A percentile compares a stretch with the other conserved stretches of the same genome.
phyloP scores from a whole-genome alignment of 2,797 vertebrate species.

The Avahi laniger region DNA sequence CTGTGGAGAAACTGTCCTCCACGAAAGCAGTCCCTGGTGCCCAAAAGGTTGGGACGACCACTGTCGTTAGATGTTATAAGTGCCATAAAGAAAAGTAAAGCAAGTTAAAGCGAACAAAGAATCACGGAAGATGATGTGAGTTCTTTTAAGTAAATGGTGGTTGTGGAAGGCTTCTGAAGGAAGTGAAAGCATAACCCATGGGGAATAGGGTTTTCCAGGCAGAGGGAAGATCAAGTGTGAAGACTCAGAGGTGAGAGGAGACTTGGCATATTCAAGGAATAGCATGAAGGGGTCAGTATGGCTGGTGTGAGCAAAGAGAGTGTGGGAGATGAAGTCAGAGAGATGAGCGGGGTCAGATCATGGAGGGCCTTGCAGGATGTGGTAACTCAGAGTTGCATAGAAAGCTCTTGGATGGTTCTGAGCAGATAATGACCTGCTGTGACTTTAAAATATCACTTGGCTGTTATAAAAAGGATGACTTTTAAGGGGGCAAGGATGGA shows the following conservation, averaged over 20 bases:
- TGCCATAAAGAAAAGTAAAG: slow-evolving; percentile 13
- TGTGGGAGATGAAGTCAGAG: neutral
- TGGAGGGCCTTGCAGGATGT: neutral
- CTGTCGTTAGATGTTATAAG: neutral
- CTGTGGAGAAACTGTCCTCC: no score
- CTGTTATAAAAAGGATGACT: neutral
- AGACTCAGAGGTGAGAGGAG: neutral
- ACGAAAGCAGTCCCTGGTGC: no score
- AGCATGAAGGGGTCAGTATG: neutral
- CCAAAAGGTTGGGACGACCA: no score
- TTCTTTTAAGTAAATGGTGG: neutral
- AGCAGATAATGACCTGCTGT: neutral
- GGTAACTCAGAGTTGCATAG: neutral
- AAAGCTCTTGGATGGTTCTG: slow-evolving; percentile 4
- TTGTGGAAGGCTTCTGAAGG: neutral
- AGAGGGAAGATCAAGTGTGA: neutral
- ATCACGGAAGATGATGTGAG: neutral
- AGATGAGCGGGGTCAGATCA: neutral
- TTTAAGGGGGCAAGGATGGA: neutral
- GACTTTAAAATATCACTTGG: slow-evolving; percentile 28
- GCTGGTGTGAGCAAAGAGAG: neutral
- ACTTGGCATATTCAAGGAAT: neutral
- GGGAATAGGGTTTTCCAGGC: neutral
- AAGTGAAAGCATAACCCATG: neutral
- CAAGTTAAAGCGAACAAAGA: neutral